These are phyloP conservation scores for Pardalotus punctatus DNA, from an alignment of 2,113 vertebrate genomes.

Conservation along the genomic window DNA sequence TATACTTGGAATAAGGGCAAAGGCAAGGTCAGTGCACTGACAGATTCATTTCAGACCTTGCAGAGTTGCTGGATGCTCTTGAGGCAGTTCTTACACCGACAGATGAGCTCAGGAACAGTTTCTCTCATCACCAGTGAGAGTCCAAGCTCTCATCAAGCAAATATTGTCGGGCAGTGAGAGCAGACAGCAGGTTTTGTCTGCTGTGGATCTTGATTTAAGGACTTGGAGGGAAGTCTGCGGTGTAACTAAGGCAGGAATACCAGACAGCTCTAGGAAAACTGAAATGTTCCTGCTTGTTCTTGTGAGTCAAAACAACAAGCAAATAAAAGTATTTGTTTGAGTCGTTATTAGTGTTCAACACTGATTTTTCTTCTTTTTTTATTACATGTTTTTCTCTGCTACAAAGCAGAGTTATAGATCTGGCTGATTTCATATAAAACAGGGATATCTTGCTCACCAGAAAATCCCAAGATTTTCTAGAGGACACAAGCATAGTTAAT, in stretches of 20 bases:
- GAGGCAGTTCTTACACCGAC: not conserved
- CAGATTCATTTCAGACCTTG: constrained; percentile 29
- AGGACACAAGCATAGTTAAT: not conserved
- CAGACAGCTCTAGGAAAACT: not conserved
- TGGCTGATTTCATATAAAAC: not conserved
- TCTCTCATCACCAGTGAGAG: not conserved
- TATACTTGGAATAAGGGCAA: constrained; percentile 20
- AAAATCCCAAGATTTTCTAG: not conserved
- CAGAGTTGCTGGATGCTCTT: not conserved
- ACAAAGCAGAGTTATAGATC: not conserved
- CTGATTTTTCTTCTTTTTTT: not conserved
- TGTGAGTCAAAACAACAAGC: not conserved
- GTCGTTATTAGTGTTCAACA: not conserved
- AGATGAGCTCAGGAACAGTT: not conserved
- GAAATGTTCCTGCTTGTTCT: not conserved
- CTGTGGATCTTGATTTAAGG: not conserved
- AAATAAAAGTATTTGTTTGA: not conserved
- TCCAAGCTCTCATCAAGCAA: not conserved
- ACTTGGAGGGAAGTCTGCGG: not conserved
- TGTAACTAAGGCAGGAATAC: not conserved
- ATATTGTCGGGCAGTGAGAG: not conserved
- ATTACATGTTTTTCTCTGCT: not conserved
- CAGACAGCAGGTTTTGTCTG: not conserved
- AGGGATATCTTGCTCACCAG: not conserved
- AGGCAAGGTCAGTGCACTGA: constrained; percentile 47